Evolutionary conservation across 1,140 invertebrate genomes (phyloP).

Genomic region (Anoplophora glabripennis): DNA sequence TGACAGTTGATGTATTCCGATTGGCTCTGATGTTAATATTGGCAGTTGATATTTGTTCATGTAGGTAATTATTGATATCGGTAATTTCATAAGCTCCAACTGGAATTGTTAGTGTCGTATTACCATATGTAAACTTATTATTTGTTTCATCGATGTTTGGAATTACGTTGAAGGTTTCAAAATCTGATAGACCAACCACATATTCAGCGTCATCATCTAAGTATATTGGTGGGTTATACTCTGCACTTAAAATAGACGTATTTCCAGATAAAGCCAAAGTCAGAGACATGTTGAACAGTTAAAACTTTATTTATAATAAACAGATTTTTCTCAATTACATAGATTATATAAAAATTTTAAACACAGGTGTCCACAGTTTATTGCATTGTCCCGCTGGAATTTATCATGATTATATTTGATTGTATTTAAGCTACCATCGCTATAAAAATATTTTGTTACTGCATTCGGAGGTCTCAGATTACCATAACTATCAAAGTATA

Average conservation of each 20-base stretch:
- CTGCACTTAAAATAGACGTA: conserved; percentile 3
- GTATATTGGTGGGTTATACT: conserved; percentile 1
- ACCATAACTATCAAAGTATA: conserved; percentile 42
- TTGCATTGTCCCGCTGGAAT: conserved; percentile 27
- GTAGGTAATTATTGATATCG: neutral
- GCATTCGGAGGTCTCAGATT: conserved; percentile 42
- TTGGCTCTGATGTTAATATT: too few species aligned
- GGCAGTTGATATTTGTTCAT: too few species aligned
- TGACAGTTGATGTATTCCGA: too few species aligned
- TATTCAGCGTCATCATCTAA: conserved; percentile 14
- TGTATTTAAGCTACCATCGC: conserved; percentile 13
- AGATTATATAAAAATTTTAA: conserved; percentile 34
- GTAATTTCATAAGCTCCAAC: conserved; percentile 4
- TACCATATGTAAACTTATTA: conserved; percentile 2
- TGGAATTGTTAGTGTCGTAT: conserved; percentile 6
- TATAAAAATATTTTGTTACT: conserved; percentile 35
- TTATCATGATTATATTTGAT: conserved; percentile 25
- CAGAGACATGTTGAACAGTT: conserved; percentile 5
- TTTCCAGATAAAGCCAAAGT: neutral
- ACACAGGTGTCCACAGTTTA: conserved; percentile 34
- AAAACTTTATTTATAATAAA: neutral
- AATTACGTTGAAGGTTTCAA: conserved; percentile 22
- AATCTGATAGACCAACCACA: conserved; percentile 15
- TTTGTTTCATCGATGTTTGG: conserved; percentile 9
- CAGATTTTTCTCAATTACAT: neutral